Evolutionary conservation across 1,140 invertebrate genomes (phyloP), one percentile per base, ranked within the genome.

Genomic region (Aethina tumida): DNA sequence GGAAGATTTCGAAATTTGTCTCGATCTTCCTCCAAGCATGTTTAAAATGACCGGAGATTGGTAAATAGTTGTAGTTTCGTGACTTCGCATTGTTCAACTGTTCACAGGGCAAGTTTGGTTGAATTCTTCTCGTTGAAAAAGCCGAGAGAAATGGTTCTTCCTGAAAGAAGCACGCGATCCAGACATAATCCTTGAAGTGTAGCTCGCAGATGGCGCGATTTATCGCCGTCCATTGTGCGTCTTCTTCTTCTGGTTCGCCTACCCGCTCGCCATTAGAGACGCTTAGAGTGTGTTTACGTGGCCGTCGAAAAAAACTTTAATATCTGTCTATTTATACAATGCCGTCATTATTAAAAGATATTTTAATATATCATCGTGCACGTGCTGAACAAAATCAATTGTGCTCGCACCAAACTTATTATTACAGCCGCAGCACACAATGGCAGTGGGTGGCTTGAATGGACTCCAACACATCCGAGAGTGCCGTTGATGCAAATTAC

Each of bases 291-390:
- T 27, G 26, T 5, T 40, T 19, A 33, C 20, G 38, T 33, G 20
- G 38, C 26, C 27, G 20, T n/a, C n/a, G n/a, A n/a, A 22, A 32
- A 31, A 40, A 33, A 31, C 26, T 20, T 40, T 31, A 30, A 10
- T 33, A 39, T 30, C 31, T 36, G 44, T 45, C 47, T 55, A 46
- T 55, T 52, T 49, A 55, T 50, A 55, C 53, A 55, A 55, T 53
- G 45, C 43, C 43, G 42, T 50, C 53, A 55, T 55, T 55, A 55
- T 53, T 55, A 49, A 52, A 52, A 49, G 37, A 46, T 51, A 53
- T 55, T 55, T 49, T 55, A 55, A 55, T 55, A 55, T 49, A 55
- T 55, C 53, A 55, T 55, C 49, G 49, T 49, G 52, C 53, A 55
- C 53, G 53, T 55, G 53, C 51, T 53, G 41, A 41, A 45, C 35